Evolutionary conservation across 2,113 vertebrate genomes (phyloP), one percentile per base, ranked within the genome.

Genomic region (Ochotona curzoniae): DNA sequence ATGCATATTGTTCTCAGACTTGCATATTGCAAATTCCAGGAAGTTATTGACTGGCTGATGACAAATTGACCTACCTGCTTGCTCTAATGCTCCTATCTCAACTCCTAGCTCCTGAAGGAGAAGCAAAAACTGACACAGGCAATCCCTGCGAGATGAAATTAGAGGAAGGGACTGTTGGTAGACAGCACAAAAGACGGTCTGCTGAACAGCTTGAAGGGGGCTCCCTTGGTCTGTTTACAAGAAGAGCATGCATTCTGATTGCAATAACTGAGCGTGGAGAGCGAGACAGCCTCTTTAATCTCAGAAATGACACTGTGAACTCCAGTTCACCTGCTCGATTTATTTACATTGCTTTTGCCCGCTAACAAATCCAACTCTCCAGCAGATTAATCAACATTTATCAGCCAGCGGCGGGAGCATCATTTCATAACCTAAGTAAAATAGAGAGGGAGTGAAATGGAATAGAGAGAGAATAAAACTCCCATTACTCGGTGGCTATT

Each of bases 351-450:
- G 95, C 97, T 96, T 93, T 92, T 94, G 71, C 95, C 83, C 13
- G 35, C 97, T 96, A 96, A 97, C 95, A 97, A 97, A 97, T 97
- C 95, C 93, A 97, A 96, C 93, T 96, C 95, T 89, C 81, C 88
- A 96, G 96, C 93, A 95, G 94, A 97, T 98, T 98, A 98, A 97
- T 98, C 97, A 97, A 95, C 96, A 97, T 97, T 97, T 95, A 97
- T 98, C 97, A 97, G 95, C 94, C 95, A 94, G 94, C 71, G 26
- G 94, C 87, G 35, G 90, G 95, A 96, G 93, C 96, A 96, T 97
- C 97, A 96, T 94, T 97, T 97, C 94, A 91, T 93, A 94, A 86
- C 70, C 60, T 95, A 96, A 94, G 94, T 92, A 96, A 96, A 97
- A 97, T 95, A 94, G 96, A 93, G 94, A 92, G 89, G 92, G 89